phyloP scores from a whole-genome alignment of 2,113 vertebrate genomes.

The Sus scrofa region T2T-Sscrofa CM000827.6:102332001-102332500 shows the following conservation, averaged over 20 bases:
- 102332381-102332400: background rate
- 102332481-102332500: too few relatives aligned
- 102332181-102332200: background rate
- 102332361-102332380: conserved; percentile 87
- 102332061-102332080: conserved; percentile 55
- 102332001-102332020: too few relatives aligned
- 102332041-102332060: too few relatives aligned
- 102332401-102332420: background rate
- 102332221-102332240: conserved; percentile 57
- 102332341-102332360: conserved; percentile 96
- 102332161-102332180: background rate
- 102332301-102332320: conserved; percentile 92
- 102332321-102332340: conserved; percentile 96
- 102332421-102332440: background rate
- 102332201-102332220: conserved; percentile 42
- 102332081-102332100: background rate
- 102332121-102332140: background rate
- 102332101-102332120: background rate
- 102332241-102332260: conserved; percentile 94
- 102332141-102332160: conserved; percentile 56
- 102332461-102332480: background rate
- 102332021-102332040: too few relatives aligned
- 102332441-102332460: background rate
- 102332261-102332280: conserved; percentile 92
- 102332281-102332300: conserved; percentile 89